These are phyloP conservation scores for Odontamblyopus lacepedii DNA, from an alignment of 2,797 vertebrate genomes.

Conservation along the genomic window DNA sequence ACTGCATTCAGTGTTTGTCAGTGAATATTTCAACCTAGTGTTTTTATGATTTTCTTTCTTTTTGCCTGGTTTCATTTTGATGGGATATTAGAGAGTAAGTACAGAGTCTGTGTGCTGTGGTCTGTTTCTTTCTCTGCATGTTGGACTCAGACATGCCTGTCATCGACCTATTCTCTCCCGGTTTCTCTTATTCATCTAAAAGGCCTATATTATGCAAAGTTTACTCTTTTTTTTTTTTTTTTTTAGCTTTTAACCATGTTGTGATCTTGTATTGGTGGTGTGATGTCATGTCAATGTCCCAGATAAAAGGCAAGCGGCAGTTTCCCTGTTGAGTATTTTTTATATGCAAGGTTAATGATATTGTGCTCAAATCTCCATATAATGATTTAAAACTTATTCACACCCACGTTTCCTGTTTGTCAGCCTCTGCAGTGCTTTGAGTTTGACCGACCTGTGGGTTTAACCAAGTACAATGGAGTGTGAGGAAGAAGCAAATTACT, in stretches of 20 bases:
- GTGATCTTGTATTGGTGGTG: not conserved
- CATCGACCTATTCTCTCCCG: not conserved
- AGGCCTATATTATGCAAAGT: not conserved
- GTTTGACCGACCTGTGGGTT: too few species aligned
- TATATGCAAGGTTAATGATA: too few species aligned
- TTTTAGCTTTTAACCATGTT: not conserved
- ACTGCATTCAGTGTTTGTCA: not conserved
- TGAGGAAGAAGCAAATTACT: too few species aligned
- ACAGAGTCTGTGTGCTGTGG: conserved; percentile 67
- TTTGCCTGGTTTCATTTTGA: conserved; percentile 76
- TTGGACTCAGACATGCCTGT: conserved; percentile 51
- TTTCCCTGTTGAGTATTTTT: too few species aligned
- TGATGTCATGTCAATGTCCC: too few species aligned
- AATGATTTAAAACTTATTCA: too few species aligned
- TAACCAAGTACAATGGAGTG: too few species aligned
- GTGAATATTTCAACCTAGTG: conserved; percentile 48
- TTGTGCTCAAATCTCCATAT: too few species aligned
- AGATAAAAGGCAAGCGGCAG: too few species aligned
- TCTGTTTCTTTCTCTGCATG: conserved; percentile 62
- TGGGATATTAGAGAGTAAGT: conserved; percentile 83
- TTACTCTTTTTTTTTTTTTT: not conserved
- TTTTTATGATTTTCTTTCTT: conserved; percentile 61
- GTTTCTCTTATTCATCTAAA: conserved; percentile 41
- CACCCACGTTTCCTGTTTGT: too few species aligned
- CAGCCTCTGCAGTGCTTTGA: too few species aligned